A percentile compares a stretch with the other conserved stretches of the same genome.
phyloP scores from a whole-genome alignment of 2,797 vertebrate genomes.

The Spinibarbus caldwelli region DNA sequence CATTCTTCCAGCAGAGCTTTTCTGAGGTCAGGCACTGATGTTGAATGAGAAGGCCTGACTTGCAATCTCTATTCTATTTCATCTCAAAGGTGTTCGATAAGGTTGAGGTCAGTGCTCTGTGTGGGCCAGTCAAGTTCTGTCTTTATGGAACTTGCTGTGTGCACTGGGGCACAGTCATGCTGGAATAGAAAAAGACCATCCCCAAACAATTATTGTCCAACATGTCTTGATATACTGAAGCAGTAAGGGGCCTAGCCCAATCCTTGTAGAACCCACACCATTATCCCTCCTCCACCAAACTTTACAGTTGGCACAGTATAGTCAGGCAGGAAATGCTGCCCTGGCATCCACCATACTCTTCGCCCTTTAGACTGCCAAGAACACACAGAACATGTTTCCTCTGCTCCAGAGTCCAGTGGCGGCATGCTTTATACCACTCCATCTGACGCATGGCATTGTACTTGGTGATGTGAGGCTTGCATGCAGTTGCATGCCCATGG shows the following conservation, averaged over 20 bases:
- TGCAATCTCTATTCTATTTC: neutral
- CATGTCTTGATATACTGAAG: neutral
- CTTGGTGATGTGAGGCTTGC: neutral
- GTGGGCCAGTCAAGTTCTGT: neutral
- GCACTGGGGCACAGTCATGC: neutral
- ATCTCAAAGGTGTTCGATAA: neutral
- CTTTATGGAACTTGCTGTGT: neutral
- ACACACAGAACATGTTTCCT: neutral
- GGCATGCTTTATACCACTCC: neutral
- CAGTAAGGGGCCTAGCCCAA: neutral
- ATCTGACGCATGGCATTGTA: neutral
- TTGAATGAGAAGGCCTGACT: too few species aligned
- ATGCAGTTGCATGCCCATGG: neutral
- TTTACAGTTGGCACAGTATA: neutral
- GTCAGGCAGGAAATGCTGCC: neutral
- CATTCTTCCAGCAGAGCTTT: neutral
- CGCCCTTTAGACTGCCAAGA: neutral
- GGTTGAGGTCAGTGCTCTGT: neutral
- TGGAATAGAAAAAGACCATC: neutral
- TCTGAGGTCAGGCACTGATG: neutral
- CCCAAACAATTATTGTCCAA: neutral
- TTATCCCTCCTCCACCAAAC: neutral
- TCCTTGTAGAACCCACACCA: neutral
- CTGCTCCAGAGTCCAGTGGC: neutral
- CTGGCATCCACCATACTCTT: neutral